phyloP scores from a whole-genome alignment of 1,140 invertebrate species.

The Brachionus sp. region DNA sequence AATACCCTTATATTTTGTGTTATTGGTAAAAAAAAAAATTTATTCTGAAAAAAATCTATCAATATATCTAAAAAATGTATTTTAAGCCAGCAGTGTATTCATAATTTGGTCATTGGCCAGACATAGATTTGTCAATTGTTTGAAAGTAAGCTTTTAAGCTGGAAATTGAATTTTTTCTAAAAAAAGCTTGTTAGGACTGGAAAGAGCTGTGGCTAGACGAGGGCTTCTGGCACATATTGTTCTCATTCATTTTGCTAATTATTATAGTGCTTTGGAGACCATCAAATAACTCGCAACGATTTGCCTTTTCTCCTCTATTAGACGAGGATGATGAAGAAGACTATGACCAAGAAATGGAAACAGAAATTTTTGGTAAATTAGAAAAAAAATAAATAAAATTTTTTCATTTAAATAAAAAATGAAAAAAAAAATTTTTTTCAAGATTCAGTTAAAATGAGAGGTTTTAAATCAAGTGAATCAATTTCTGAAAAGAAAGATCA shows the following conservation, averaged over 20 bases:
- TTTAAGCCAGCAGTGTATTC: slow-evolving; percentile 73
- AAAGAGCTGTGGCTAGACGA: slow-evolving; percentile 79
- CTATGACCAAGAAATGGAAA: slow-evolving; percentile 51
- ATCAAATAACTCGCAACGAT: slow-evolving; percentile 87
- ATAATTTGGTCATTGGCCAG: slow-evolving; percentile 85
- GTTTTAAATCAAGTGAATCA: background rate
- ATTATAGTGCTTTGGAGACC: slow-evolving; percentile 92
- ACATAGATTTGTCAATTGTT: slow-evolving; percentile 68
- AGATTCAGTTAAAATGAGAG: slow-evolving; percentile 43
- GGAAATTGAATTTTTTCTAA: slow-evolving; percentile 49
- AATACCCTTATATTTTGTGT: slow-evolving; percentile 86
- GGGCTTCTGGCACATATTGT: slow-evolving; percentile 87
- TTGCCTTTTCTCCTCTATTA: slow-evolving; percentile 83
- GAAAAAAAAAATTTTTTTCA: background rate
- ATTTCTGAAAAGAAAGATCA: background rate
- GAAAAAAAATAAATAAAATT: too few species aligned
- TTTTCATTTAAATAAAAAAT: background rate
- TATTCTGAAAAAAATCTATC: too few species aligned
- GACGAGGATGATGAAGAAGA: slow-evolving; percentile 74
- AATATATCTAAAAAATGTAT: background rate
- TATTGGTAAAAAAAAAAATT: slow-evolving; percentile 60
- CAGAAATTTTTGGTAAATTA: slow-evolving; percentile 48
- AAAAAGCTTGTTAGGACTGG: slow-evolving; percentile 68
- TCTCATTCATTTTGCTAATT: slow-evolving; percentile 77
- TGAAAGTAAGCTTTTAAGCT: slow-evolving; percentile 65